These are phyloP conservation scores for Euplagia quadripunctaria DNA, from an alignment of 2,888 invertebrate species.

Conservation along the genomic window DNA sequence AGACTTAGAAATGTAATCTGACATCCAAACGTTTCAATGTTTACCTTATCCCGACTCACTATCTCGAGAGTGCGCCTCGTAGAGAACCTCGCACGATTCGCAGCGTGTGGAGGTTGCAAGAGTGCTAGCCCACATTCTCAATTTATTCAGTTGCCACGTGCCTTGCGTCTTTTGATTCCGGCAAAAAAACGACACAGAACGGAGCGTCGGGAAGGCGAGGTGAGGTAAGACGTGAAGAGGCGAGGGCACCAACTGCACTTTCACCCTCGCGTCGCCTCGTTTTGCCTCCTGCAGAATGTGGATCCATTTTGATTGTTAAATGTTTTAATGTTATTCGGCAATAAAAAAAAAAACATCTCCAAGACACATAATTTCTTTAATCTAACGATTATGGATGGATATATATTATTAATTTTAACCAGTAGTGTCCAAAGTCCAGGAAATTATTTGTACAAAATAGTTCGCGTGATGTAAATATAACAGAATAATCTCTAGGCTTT, in stretches of 20 bases:
- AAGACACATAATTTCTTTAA: no score
- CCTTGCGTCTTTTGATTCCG: no score
- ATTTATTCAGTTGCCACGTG: not conserved
- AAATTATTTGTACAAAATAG: not conserved
- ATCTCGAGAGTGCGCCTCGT: not conserved
- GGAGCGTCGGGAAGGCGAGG: not conserved
- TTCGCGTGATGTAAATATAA: constrained; percentile 10
- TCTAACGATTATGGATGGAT: not conserved
- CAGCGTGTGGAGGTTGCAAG: not conserved
- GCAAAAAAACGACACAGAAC: not conserved
- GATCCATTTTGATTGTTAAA: not conserved
- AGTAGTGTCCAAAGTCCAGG: not conserved
- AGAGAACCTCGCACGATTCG: not conserved
- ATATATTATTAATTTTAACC: not conserved
- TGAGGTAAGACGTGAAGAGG: not conserved
- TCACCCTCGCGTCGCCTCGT: not conserved
- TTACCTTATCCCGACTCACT: not conserved
- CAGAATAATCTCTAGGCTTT: constrained; percentile 56
- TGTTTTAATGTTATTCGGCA: not conserved
- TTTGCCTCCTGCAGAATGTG: not conserved
- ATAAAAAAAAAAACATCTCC: no score
- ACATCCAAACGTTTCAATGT: not conserved
- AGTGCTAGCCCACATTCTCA: not conserved
- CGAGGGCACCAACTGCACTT: not conserved
- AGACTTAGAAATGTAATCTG: not conserved